Conservation (phyloP, 2,113 vertebrate species). For the Arothron firmamentum region DNA sequence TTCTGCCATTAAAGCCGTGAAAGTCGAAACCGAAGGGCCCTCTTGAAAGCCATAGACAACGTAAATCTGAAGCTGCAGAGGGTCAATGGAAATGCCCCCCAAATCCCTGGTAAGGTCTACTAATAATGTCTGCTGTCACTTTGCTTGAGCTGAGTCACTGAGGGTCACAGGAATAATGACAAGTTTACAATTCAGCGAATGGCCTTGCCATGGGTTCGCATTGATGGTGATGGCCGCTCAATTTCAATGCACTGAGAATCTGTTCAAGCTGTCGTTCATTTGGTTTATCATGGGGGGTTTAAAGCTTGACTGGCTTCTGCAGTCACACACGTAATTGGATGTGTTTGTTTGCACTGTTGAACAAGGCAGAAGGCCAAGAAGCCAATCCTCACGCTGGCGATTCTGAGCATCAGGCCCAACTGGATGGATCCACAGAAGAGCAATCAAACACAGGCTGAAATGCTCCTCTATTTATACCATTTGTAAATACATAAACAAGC, state of each 20-base stretch:
- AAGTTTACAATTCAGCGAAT: slow-evolving; percentile 38
- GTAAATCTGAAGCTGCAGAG: slow-evolving; percentile 5
- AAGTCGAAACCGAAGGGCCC: slow-evolving; percentile 10
- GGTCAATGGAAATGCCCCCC: slow-evolving; percentile 23
- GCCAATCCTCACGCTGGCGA: neutral
- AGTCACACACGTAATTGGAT: neutral
- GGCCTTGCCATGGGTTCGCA: slow-evolving; percentile 32
- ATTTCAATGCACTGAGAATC: slow-evolving; percentile 13
- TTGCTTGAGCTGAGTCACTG: slow-evolving; percentile 20
- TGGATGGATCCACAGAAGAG: neutral
- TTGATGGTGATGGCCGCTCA: slow-evolving; percentile 11
- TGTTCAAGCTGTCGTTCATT: slow-evolving; percentile 28
- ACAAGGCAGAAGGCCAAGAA: slow-evolving; percentile 1
- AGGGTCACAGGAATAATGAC: slow-evolving; percentile 45
- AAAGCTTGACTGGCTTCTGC: slow-evolving; percentile 1
- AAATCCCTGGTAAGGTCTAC: slow-evolving; percentile 16
- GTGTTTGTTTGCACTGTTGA: neutral
- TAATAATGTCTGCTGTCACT: slow-evolving; percentile 41
- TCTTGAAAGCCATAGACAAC: slow-evolving; percentile 16
- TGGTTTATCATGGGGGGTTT: neutral
- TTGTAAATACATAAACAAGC: neutral
- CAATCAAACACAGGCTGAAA: neutral
- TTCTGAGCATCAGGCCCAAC: neutral
- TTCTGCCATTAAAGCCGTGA: slow-evolving; percentile 8
- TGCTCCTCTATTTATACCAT: neutral